Evolutionary conservation across 92 coral and sea anemone genomes (phyloP).

Genomic region (Hydrozoanthus gracilis): DNA sequence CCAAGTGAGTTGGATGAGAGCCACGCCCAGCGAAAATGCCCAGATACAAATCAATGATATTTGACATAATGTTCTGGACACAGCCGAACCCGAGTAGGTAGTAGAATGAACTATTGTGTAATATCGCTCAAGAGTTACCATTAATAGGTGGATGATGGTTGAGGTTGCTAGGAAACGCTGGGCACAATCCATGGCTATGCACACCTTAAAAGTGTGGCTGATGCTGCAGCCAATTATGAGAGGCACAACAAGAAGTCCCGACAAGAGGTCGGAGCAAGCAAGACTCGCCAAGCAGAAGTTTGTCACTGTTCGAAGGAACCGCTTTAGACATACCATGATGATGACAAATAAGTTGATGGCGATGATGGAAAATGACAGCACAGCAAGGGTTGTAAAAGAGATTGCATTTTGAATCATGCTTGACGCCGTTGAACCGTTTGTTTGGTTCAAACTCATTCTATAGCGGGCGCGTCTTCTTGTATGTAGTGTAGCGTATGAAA

Average conservation of each 20-base stretch:
- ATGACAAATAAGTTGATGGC: slow-evolving; percentile 68
- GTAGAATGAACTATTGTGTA: slow-evolving; percentile 70
- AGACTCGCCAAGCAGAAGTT: slow-evolving; percentile 79
- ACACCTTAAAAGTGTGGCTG: slow-evolving; percentile 22
- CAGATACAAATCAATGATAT: slow-evolving; percentile 52
- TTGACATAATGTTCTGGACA: slow-evolving; percentile 6
- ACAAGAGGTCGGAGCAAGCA: slow-evolving; percentile 74
- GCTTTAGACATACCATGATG: slow-evolving; percentile 53
- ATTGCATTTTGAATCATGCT: neutral
- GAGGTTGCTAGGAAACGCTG: slow-evolving; percentile 81
- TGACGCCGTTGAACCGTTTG: neutral
- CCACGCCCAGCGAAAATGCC: slow-evolving; percentile 59
- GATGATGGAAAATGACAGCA: slow-evolving; percentile 54
- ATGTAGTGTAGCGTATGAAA: too few species aligned
- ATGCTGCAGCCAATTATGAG: slow-evolving; percentile 69
- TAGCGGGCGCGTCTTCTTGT: too few species aligned
- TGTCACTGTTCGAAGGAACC: slow-evolving; percentile 65
- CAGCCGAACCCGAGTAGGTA: slow-evolving; percentile 50
- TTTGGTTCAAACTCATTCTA: slow-evolving; percentile 12
- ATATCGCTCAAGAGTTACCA: slow-evolving; percentile 78
- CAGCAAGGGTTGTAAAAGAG: slow-evolving; percentile 9
- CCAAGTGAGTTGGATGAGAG: slow-evolving; percentile 72
- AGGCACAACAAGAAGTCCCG: slow-evolving; percentile 70
- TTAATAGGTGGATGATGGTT: slow-evolving; percentile 67
- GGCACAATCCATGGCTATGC: slow-evolving; percentile 80